Evolutionary conservation across 2,888 invertebrate species (phyloP).

Genomic region (Hypercompe scribonia): DNA sequence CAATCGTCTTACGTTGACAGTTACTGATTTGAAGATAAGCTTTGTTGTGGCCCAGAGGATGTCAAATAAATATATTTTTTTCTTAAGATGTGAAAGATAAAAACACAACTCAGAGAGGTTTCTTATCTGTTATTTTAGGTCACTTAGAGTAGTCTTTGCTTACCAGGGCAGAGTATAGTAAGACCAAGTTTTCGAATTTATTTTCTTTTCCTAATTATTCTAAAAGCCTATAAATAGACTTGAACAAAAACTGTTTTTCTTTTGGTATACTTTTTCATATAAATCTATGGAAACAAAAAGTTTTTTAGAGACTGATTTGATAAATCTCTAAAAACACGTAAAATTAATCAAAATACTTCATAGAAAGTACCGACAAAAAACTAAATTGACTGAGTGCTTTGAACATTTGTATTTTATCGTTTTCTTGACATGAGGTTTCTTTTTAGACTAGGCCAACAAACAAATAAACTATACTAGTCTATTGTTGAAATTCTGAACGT

Average conservation of each 20-base stretch:
- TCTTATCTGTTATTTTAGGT: not conserved
- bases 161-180: not conserved
- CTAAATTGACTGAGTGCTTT: not conserved
- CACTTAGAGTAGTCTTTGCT: not conserved
- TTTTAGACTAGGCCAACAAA: not conserved
- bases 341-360: not conserved
- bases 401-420: not conserved
- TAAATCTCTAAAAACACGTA: too few relatives aligned
- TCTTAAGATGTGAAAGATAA: not conserved
- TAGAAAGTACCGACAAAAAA: not conserved
- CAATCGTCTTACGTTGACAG: conserved; percentile 20
- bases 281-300: too few relatives aligned
- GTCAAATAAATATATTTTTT: conserved; percentile 4
- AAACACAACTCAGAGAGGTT: not conserved
- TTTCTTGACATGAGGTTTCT: not conserved
- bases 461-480: not conserved
- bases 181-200: not conserved
- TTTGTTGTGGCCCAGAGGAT: conserved; percentile 6
- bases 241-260: too few relatives aligned
- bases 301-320: too few relatives aligned
- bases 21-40: conserved; percentile 17
- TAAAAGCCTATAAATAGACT: too few relatives aligned
- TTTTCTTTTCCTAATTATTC: not conserved
- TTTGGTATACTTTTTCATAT: too few relatives aligned
- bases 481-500: not conserved